Evolutionary conservation across 2,113 vertebrate species (phyloP), one percentile per base, ranked within the genome.

Genomic region (Pteruthius melanotis): DNA sequence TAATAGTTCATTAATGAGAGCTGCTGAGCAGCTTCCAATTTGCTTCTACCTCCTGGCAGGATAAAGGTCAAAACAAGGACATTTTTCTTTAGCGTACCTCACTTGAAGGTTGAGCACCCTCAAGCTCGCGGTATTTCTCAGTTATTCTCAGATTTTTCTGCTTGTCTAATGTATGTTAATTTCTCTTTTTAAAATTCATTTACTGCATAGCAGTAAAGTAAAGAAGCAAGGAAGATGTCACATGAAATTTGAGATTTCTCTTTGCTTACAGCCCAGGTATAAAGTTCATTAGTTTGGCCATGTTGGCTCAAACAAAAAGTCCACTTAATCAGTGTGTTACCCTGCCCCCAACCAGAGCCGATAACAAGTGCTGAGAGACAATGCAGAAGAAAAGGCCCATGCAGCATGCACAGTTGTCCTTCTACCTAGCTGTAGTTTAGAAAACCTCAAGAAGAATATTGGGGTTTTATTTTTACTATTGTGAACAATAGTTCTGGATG

Each of bases 1-100:
- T 81, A 92, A 71, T 81, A 92, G 75, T 90, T 84, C 56, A 75
- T 78, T 95, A 94, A 94, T 78, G 68, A 96, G 31, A 83, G 28
- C 83, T 93, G 85, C 83, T 87, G 52, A 90, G 39, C 60, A 86
- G 35, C 56, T 94, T 90, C 65, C 74, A 82, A 68, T 82, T 90
- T 82, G 12, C 42, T 89, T 89, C 57, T 90, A 28, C 65, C 71
- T 49, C 64, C 56, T 85, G 61, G n/a, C 39, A 93, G 54, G 47
- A 66, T 47, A 56, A 74, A 94, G 70, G 44, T 93, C 61, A 76
- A 76, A 92, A 57, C 56, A 88, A 71, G 49, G 87, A 76, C 8
- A 15, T 82, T 89, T 86, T 92, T 92, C 13, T 61, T 90, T 78
- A 60, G 28, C 33, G 9, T 76, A 56, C 22, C 12, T 87, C 45